These are phyloP conservation scores for Aleadryas rufinucha DNA, from an alignment of 2,113 vertebrate genomes.

Conservation along the genomic window DNA sequence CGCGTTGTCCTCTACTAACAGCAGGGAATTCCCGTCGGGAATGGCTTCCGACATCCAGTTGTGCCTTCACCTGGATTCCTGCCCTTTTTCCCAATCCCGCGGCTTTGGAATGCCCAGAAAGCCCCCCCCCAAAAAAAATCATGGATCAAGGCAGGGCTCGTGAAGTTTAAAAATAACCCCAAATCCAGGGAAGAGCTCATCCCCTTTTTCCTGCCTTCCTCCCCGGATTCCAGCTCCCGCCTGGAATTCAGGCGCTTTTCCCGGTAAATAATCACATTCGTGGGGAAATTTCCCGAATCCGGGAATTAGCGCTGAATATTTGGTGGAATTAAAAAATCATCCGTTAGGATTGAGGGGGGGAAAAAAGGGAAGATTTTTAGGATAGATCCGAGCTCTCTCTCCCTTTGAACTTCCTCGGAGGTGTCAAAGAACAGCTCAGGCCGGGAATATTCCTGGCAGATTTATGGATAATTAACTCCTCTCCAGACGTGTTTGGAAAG, in stretches of 20 bases:
- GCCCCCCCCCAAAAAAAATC: neutral
- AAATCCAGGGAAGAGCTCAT: neutral
- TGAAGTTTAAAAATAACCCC: neutral
- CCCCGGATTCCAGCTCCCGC: neutral
- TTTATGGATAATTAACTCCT: neutral
- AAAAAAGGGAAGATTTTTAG: neutral
- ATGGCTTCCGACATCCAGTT: neutral
- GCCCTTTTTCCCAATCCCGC: neutral
- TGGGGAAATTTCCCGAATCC: neutral
- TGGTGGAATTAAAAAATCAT: neutral
- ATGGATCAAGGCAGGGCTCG: accelerated
- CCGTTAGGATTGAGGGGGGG: neutral
- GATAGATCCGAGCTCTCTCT: neutral
- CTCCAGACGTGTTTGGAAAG: conserved; percentile 10
- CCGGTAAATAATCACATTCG: neutral
- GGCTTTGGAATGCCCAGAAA: neutral
- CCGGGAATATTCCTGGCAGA: neutral
- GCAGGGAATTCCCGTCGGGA: neutral
- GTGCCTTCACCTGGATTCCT: neutral
- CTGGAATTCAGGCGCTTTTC: neutral
- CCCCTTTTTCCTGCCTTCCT: neutral
- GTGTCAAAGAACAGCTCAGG: neutral
- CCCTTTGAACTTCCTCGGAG: neutral
- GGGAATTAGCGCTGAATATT: neutral
- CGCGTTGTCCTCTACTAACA: neutral